Evolutionary conservation across 2,797 vertebrate species (phyloP), one percentile per base, ranked within the genome.

Genomic region (Alectoris magna): DNA sequence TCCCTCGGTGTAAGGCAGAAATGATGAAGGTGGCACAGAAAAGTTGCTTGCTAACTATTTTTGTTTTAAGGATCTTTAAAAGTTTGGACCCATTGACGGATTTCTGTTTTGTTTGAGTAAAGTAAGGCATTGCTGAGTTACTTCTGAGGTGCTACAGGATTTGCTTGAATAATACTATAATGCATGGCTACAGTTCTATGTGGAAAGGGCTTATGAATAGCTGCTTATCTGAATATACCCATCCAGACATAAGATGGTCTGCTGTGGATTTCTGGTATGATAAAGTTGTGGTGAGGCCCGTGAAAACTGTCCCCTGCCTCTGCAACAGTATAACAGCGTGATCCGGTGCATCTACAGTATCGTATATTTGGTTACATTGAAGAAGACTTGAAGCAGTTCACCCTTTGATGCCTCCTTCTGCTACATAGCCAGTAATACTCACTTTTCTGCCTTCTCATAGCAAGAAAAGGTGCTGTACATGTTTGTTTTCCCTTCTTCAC

Each of bases 271-370:
- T 96, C 95, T 56, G 8, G 48, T 74, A 76, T 78, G 94, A 95
- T 95, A 84, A 94, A 96, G 93, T 82, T 49, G 21, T 95, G 88
- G 72, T 84, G 92, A 74, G 75, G 86, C 24, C 34, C 94, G 75
- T 91, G 94, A 96, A 95, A 95, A 62, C 75, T 95, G 76, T 68
- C 63, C 6, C 5, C 68, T 83, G 92, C 84, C 84, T 97, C 76
- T 49, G 82, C 70, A 68, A 94, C 93, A 77, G 90, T 94, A 92
- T 96, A 95, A 59, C 49, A 14, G 7, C 48, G 70, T 87, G 66
- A 63, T 71, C 64, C 51, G 51, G 51, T 91, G 24, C 69, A 39
- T 90, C 77, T 34, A 59, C 82, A 75, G 16, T 53, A 58, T 62
- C 9, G 2, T 87, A 38, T 82, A 72, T 81, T 94, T 87, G 36